These are phyloP conservation scores for Lycorma delicatula DNA, from an alignment of 1,140 invertebrate genomes.

Conservation along the genomic window DNA sequence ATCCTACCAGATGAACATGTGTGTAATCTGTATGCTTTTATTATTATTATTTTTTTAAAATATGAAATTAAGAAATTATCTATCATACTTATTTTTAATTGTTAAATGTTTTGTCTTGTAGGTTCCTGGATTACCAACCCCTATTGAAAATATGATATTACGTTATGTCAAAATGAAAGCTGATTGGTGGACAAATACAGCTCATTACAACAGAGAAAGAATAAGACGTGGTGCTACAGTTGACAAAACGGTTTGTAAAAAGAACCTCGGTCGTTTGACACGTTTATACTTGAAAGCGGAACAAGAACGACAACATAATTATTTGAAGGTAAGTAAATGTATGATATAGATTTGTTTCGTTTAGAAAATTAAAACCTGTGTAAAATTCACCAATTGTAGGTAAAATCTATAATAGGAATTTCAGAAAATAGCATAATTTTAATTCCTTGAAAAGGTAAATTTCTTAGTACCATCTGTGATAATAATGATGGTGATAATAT, in stretches of 20 bases:
- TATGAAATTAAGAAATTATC: not conserved
- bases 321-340: constrained; percentile 62
- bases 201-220: constrained; percentile 97
- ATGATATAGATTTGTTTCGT: too few species aligned
- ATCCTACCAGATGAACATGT: too few species aligned
- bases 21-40: too few species aligned
- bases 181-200: constrained; percentile 99
- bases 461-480: too few species aligned
- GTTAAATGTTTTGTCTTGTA: constrained; percentile 38
- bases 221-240: constrained; percentile 89
- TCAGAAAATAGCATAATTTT: too few species aligned
- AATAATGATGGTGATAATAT: too few species aligned
- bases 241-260: constrained; percentile 99
- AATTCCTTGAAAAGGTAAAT: too few species aligned
- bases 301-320: constrained; percentile 98
- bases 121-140: constrained; percentile 95
- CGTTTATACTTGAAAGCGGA: constrained; percentile 96
- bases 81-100: too few species aligned
- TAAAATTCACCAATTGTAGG: too few species aligned
- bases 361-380: too few species aligned
- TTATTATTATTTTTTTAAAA: not conserved
- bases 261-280: constrained; percentile 95
- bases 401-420: too few species aligned
- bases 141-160: constrained; percentile 99
- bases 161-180: constrained; percentile 99